These are phyloP conservation scores for Strigamia maritima DNA, from an alignment of 2,888 invertebrate species.

Conservation along the genomic window DNA sequence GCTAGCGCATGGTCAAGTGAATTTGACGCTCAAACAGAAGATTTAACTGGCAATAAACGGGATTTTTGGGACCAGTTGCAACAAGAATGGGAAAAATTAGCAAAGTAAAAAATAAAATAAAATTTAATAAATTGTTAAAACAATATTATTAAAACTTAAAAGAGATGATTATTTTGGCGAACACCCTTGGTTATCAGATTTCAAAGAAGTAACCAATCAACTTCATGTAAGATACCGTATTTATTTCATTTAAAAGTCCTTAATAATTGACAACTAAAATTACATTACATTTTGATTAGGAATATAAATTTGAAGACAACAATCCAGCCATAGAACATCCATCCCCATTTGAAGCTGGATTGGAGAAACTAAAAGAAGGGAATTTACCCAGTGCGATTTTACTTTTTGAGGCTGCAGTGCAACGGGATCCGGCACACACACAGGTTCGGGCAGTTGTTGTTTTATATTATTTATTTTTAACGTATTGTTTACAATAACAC, in stretches of 20 bases:
- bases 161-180: slow-evolving; percentile 48
- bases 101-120: slow-evolving; percentile 52
- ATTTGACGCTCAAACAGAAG: slow-evolving; percentile 55
- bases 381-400: slow-evolving; percentile 93
- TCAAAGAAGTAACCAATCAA: slow-evolving; percentile 62
- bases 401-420: slow-evolving; percentile 92
- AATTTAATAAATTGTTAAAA: too few species aligned
- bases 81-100: slow-evolving; percentile 58
- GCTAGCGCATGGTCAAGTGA: slow-evolving; percentile 47
- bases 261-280: slow-evolving; percentile 14
- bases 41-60: slow-evolving; percentile 53
- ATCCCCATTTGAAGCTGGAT: slow-evolving; percentile 81
- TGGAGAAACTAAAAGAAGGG: slow-evolving; percentile 74
- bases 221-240: slow-evolving; percentile 56
- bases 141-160: slow-evolving; percentile 31
- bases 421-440: slow-evolving; percentile 70
- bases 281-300: slow-evolving; percentile 52
- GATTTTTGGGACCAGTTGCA: slow-evolving; percentile 54
- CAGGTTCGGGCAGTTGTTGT: too few species aligned
- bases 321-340: slow-evolving; percentile 77
- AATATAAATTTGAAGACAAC: slow-evolving; percentile 75
- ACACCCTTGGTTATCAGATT: slow-evolving; percentile 71
- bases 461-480: too few species aligned
- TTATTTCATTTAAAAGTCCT: neutral
- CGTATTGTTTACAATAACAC: too few species aligned